Conservation (phyloP, 2,797 vertebrate genomes). For the Ptychadena robeensis region DNA sequence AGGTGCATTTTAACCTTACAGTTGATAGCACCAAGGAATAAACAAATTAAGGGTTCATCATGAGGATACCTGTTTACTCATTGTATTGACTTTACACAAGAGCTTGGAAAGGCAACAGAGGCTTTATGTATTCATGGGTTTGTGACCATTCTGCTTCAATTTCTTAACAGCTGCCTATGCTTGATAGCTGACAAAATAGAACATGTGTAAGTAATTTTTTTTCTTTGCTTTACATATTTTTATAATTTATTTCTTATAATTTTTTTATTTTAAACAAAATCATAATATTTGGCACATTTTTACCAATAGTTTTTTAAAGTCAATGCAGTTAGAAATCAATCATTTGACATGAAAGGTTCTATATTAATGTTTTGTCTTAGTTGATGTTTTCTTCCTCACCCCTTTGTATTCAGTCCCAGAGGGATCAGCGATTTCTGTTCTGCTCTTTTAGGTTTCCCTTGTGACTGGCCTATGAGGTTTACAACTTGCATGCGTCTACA, state of each 20-base stretch:
- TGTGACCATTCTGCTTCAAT: background rate
- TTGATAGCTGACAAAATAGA: background rate
- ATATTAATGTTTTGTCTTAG: too few species aligned
- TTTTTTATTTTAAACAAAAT: too few species aligned
- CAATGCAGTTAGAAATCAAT: too few species aligned
- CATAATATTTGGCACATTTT: too few species aligned
- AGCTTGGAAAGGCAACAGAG: background rate
- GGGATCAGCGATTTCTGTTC: background rate
- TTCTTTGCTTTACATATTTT: too few species aligned
- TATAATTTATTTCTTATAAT: too few species aligned
- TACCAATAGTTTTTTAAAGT: too few species aligned
- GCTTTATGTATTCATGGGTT: background rate
- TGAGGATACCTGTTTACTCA: slow-evolving; percentile 25
- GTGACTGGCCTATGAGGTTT: background rate
- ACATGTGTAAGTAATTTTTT: too few species aligned
- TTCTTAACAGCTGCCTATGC: background rate
- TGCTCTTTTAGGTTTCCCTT: background rate
- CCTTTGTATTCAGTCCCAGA: background rate
- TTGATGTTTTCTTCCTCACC: background rate
- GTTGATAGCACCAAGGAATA: slow-evolving; percentile 34
- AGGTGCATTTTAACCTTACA: slow-evolving; percentile 38
- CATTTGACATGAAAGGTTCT: too few species aligned
- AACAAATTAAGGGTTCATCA: slow-evolving; percentile 33
- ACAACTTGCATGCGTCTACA: background rate
- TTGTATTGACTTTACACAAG: slow-evolving; percentile 28